Evolutionary conservation across 2,113 vertebrate species (phyloP).

Genomic region (Mus spicilegus): DNA sequence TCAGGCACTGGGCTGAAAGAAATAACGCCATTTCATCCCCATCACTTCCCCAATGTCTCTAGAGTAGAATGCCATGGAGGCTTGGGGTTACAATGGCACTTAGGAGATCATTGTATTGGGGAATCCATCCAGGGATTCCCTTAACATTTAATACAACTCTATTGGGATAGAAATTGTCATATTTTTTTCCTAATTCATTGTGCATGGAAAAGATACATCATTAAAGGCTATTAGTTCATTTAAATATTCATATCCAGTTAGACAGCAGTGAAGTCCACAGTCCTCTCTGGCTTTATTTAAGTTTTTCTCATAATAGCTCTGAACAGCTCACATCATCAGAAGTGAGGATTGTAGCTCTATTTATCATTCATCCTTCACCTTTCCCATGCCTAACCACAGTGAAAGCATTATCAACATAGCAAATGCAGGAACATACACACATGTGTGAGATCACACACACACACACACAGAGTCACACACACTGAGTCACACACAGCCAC

Average conservation of each 20-base stretch:
- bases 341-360: background rate
- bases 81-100: background rate
- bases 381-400: background rate
- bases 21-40: background rate
- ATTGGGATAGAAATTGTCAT: background rate
- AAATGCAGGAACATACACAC: background rate
- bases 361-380: background rate
- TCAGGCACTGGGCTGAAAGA: too few species aligned
- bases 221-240: background rate
- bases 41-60: background rate
- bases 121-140: background rate
- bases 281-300: background rate
- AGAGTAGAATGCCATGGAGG: background rate
- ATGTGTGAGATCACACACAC: too few species aligned
- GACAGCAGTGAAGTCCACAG: background rate
- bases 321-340: background rate
- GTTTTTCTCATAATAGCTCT: background rate
- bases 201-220: background rate
- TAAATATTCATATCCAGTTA: background rate
- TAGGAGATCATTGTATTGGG: background rate
- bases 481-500: too few species aligned
- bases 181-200: too few species aligned
- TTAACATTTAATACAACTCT: background rate
- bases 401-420: background rate
- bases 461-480: too few species aligned